These are phyloP conservation scores for Mythimna pallens DNA, from an alignment of 2,888 invertebrate species.

Conservation along the genomic window DNA sequence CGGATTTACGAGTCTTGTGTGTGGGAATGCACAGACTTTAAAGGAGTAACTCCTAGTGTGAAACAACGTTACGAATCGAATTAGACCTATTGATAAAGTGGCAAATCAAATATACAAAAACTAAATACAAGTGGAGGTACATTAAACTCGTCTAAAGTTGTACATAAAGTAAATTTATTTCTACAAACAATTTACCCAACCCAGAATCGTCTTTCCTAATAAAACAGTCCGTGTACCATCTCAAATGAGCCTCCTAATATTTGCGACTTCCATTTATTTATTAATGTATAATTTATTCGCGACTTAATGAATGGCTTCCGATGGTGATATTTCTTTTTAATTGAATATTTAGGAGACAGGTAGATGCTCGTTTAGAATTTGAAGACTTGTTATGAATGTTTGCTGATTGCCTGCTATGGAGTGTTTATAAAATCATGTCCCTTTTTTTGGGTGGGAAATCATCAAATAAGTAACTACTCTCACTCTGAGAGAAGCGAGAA, in stretches of 20 bases:
- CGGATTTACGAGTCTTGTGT: too few species aligned
- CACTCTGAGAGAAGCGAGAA: too few species aligned
- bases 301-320: slow-evolving; percentile 52
- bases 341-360: slow-evolving; percentile 43
- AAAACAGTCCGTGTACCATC: slow-evolving; percentile 24
- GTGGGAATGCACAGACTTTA: too few species aligned
- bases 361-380: slow-evolving; percentile 17
- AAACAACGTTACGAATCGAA: too few species aligned
- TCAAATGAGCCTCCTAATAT: slow-evolving; percentile 48
- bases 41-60: too few species aligned
- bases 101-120: background rate
- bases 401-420: background rate
- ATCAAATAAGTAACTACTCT: too few species aligned
- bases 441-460: too few species aligned
- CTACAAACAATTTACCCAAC: slow-evolving; percentile 13
- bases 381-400: background rate
- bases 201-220: slow-evolving; percentile 16
- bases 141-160: too few species aligned
- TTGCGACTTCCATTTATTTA: slow-evolving; percentile 52
- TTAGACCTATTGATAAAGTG: background rate
- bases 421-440: too few species aligned
- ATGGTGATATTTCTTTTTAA: slow-evolving; percentile 57
- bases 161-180: slow-evolving; percentile 1
- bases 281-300: slow-evolving; percentile 57
- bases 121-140: background rate